Evolutionary conservation across 1,140 invertebrate genomes (phyloP), one percentile per base, ranked within the genome.

Genomic region (Akabosia matsudoensis): DNA sequence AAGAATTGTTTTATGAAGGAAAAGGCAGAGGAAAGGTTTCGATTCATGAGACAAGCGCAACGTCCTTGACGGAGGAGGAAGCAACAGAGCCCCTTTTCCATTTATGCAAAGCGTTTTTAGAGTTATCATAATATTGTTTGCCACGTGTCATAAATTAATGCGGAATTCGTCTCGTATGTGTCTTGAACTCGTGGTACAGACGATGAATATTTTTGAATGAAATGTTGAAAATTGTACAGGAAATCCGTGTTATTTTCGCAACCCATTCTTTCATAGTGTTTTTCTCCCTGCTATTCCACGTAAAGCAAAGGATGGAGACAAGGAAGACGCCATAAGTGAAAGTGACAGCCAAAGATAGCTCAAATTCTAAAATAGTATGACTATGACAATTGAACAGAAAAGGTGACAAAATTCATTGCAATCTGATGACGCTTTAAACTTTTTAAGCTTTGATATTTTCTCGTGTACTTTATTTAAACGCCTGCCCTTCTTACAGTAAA

Each of bases 1-100:
- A 2, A 22, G 33, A n/a, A 74, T n/a, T 74, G 52, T 56, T 74
- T 37, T 54, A 10, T 54, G 10, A 67, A 30, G 61, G 7, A 67
- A n/a, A 67, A 4, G 4, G 10, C 61, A 2, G 4, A 67, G 28
- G 61, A 67, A 22, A 28, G n/a, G 7, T 28, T 7, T 30, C 7
- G 30, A 28, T 31, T 30, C 61, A 67, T n/a, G 61, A 67, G 7
- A 24, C 61, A 7, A 67, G 26, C 54, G 24, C 24, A n/a, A 3
- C 54, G 13, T 22, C 54, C 24, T 22, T 56, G 3, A 24, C 54
- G 3, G 54, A 56, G 10, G 54, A 13, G 22, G 54, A 56, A 22
- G 54, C 54, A 16, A 22, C 54, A 13, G 7, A 13, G 54, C 54
- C 54, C 24, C 22, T 56, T 16, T 56, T 56, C 24, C 54, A 22